These are phyloP conservation scores for Spilarctia lutea DNA, from an alignment of 2,888 invertebrate genomes.

Conservation along the genomic window DNA sequence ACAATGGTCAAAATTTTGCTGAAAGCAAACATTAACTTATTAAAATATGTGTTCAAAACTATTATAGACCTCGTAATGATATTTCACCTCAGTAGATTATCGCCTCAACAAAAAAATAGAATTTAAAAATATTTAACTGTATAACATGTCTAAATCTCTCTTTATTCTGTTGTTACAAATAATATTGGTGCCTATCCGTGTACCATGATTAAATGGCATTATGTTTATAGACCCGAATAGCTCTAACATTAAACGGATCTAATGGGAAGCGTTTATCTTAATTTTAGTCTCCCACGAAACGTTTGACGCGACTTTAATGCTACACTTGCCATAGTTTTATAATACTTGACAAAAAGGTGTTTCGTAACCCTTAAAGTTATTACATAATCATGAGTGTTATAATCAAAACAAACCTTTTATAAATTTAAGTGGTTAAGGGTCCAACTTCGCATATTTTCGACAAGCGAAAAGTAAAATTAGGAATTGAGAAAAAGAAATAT, in stretches of 20 bases:
- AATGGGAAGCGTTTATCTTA: constrained; percentile 84
- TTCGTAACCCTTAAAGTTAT: constrained; percentile 33
- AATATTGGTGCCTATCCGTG: constrained; percentile 65
- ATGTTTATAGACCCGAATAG: constrained; percentile 82
- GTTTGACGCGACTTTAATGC: constrained; percentile 77
- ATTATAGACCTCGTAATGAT: not conserved
- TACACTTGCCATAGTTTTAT: constrained; percentile 45
- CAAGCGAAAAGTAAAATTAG: constrained; percentile 49
- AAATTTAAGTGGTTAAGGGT: constrained; percentile 40
- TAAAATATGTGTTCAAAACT: not conserved
- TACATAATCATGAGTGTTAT: constrained; percentile 26
- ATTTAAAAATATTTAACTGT: not conserved
- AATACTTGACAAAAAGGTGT: constrained; percentile 61
- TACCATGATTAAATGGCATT: constrained; percentile 79
- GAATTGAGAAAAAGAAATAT: constrained; percentile 58
- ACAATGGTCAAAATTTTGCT: not conserved
- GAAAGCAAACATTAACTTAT: not conserved
- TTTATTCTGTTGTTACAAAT: constrained; percentile 60
- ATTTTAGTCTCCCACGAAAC: constrained; percentile 79
- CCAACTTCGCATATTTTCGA: constrained; percentile 47
- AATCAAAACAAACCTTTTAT: constrained; percentile 21
- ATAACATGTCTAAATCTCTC: constrained; percentile 43
- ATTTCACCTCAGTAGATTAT: not conserved
- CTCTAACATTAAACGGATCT: constrained; percentile 79
- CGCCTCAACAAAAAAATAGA: not conserved